Conservation (phyloP, 2,797 vertebrate genomes). For the Acomys russatus region DNA sequence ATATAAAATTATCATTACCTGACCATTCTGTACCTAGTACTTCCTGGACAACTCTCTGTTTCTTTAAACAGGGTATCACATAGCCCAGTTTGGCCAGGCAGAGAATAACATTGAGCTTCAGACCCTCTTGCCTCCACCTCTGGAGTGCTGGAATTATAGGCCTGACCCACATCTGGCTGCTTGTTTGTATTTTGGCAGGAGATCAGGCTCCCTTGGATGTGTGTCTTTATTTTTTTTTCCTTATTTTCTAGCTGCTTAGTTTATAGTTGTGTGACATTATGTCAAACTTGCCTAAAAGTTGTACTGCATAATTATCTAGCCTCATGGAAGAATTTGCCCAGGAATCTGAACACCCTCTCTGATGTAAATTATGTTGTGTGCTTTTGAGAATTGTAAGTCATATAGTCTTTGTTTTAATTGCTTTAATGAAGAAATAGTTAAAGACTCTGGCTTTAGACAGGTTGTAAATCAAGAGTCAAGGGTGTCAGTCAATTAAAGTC, state of each 20-base stretch:
- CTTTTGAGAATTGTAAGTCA: not conserved
- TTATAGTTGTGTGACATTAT: too few relatives aligned
- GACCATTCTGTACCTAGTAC: not conserved
- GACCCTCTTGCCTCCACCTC: not conserved
- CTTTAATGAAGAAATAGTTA: not conserved
- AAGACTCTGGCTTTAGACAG: not conserved
- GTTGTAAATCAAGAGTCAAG: not conserved
- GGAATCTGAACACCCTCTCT: not conserved
- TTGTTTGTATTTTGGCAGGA: not conserved
- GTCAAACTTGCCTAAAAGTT: not conserved
- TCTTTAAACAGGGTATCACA: not conserved
- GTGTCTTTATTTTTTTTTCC: not conserved
- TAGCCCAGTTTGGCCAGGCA: not conserved
- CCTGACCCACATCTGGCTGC: not conserved
- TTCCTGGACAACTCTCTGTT: not conserved
- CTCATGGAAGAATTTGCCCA: not conserved
- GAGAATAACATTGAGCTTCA: not conserved
- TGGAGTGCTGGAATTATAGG: not conserved
- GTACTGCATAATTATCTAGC: not conserved
- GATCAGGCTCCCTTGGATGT: not conserved
- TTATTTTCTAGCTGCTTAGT: not conserved
- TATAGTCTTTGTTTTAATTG: not conserved
- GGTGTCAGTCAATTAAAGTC: not conserved
- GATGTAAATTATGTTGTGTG: not conserved
- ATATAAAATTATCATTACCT: not conserved